These are phyloP conservation scores for Heptranchias perlo DNA, from an alignment of 2,113 vertebrate genomes.

Conservation along the genomic window DNA sequence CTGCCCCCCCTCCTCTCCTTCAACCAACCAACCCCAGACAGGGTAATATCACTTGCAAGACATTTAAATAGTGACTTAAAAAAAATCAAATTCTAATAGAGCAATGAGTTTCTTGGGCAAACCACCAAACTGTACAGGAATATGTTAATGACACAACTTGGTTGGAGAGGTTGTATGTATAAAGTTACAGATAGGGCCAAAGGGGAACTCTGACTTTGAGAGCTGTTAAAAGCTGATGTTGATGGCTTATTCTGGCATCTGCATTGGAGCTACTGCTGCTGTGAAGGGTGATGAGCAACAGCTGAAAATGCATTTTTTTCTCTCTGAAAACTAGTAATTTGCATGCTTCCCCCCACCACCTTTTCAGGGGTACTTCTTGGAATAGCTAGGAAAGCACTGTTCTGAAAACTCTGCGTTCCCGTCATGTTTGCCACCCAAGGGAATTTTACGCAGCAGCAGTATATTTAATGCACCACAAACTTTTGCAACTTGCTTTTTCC, in stretches of 20 bases:
- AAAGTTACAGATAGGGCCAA: background rate
- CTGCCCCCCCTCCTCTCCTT: no score
- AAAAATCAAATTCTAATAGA: background rate
- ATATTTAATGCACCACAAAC: background rate
- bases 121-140: background rate
- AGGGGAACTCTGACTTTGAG: background rate
- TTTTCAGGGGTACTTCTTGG: background rate
- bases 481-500: background rate
- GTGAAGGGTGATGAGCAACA: background rate
- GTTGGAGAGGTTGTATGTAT: background rate
- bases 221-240: background rate
- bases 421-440: background rate
- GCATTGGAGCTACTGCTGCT: background rate
- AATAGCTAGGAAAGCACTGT: background rate
- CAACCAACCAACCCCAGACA: no score
- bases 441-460: background rate
- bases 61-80: background rate
- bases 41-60: no score
- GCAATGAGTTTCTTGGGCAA: background rate
- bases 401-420: background rate
- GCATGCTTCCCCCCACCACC: background rate
- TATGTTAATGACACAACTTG: background rate
- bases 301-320: background rate
- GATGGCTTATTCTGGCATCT: background rate
- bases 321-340: background rate